A percentile compares a stretch with the other conserved stretches of the same genome.
These are phyloP conservation scores for Cerastis leucographa DNA, from an alignment of 2,888 invertebrate genomes.

Conservation along the genomic window DNA sequence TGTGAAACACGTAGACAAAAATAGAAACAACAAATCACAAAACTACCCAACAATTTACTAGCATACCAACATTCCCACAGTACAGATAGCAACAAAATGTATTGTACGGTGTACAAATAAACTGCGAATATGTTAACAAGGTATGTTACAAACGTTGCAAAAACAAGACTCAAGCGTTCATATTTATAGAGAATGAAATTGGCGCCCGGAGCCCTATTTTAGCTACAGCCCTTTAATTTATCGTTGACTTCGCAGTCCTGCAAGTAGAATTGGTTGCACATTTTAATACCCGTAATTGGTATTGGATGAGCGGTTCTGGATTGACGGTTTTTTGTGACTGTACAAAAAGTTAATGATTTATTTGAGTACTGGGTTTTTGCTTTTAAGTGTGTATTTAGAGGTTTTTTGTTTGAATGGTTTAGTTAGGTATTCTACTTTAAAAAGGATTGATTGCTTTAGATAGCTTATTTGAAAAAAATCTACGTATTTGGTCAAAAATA, in stretches of 20 bases:
- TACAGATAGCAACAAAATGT: constrained; percentile 68
- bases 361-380: constrained; percentile 31
- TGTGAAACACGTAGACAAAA: constrained; percentile 11
- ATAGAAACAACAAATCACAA: constrained; percentile 31
- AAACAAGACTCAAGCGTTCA: constrained; percentile 67
- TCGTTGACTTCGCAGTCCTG: constrained; percentile 62
- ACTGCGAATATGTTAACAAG: constrained; percentile 77
- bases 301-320: constrained; percentile 67
- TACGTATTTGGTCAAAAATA: background rate
- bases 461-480: background rate
- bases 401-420: constrained; percentile 17
- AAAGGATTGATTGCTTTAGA: background rate
- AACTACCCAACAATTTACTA: constrained; percentile 42
- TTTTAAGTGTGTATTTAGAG: constrained; percentile 19
- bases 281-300: constrained; percentile 75
- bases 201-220: constrained; percentile 76
- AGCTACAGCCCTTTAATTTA: constrained; percentile 80
- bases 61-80: constrained; percentile 57
- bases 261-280: constrained; percentile 67
- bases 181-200: constrained; percentile 81
- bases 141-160: constrained; percentile 69
- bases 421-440: background rate
- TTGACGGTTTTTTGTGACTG: constrained; percentile 62
- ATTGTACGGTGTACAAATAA: constrained; percentile 70
- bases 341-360: constrained; percentile 56